Evolutionary conservation across 2,113 vertebrate genomes (phyloP), one percentile per base, ranked within the genome.

Genomic region (Globicephala melas): DNA sequence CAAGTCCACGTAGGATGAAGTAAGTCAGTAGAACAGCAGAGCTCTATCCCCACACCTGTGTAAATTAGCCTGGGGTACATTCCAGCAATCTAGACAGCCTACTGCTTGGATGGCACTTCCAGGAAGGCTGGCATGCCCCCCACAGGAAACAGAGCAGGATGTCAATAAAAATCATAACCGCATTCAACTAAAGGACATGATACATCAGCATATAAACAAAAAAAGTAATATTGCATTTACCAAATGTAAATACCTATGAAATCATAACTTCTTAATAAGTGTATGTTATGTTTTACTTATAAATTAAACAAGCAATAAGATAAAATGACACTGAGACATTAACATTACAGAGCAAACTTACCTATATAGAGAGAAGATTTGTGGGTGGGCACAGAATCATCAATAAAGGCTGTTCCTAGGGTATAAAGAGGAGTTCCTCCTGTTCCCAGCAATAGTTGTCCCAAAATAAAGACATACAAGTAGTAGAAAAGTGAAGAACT

Each of bases 321-420:
- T 47, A 50, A 95, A 94, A 65, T 38, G 3, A 62, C 50, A 58
- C 17, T 21, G 15, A 47, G 77, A 65, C 28, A 47, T 33, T 70
- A 60, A 14, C 47, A 33, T 33, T 8, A 28, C 12, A 92, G 38
- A 68, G 55, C 8, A 88, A 83, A 68, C 95, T 98, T 98, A 99
- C 99, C 99, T 98, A 99, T 99, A 68, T 99, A 99, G 10, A 99
- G 97, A 14, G 99, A 99, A 94, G 99, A 98, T 73, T 99, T 99
- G 97, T 99, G 98, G 67, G 98, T 98, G 23, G 99, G 98, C 13
- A 99, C 98, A 88, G 98, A 99, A 6, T 99, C 99, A 97, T 99
- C 99, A 96, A 99, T 98, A 96, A 99, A 99, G 63, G 99, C 98
- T 76, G 98, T 99, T 10, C 99, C 99, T 88, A 99, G 87, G 38